Evolutionary conservation across 2,113 vertebrate genomes (phyloP).

Genomic region (Vicugna pacos): DNA sequence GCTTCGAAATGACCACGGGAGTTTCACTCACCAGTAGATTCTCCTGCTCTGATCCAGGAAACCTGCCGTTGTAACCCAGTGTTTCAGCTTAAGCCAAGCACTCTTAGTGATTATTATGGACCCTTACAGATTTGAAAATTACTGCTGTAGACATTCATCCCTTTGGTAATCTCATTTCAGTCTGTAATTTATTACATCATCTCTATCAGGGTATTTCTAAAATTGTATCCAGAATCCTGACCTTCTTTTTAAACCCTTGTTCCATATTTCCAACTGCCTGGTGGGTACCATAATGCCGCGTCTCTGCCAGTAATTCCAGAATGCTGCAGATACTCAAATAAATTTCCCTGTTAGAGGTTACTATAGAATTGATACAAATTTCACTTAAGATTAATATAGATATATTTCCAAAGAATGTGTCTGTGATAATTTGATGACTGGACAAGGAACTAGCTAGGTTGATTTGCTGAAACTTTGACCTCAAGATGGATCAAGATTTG

Average conservation of each 20-base stretch:
- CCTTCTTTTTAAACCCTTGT: not conserved
- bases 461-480: not conserved
- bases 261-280: not conserved
- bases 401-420: not conserved
- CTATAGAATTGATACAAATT: not conserved
- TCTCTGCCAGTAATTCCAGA: not conserved
- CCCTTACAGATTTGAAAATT: not conserved
- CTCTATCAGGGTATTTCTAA: too few species aligned
- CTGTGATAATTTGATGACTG: not conserved
- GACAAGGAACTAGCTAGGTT: not conserved
- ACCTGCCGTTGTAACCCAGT: too few species aligned
- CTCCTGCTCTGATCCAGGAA: not conserved
- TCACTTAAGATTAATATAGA: not conserved
- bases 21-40: not conserved
- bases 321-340: not conserved
- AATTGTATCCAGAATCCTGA: not conserved
- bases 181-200: not conserved
- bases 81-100: not conserved
- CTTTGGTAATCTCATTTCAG: not conserved
- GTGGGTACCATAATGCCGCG: too few species aligned
- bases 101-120: too few species aligned
- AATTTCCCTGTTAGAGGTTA: not conserved
- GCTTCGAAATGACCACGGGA: not conserved
- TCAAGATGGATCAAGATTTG: not conserved
- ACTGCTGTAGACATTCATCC: too few species aligned